Percentiles rank a stretch among this genome's conserved stretches.
Evolutionary conservation across 1,140 invertebrate species (phyloP).

Genomic region (Eumaeus atala): DNA sequence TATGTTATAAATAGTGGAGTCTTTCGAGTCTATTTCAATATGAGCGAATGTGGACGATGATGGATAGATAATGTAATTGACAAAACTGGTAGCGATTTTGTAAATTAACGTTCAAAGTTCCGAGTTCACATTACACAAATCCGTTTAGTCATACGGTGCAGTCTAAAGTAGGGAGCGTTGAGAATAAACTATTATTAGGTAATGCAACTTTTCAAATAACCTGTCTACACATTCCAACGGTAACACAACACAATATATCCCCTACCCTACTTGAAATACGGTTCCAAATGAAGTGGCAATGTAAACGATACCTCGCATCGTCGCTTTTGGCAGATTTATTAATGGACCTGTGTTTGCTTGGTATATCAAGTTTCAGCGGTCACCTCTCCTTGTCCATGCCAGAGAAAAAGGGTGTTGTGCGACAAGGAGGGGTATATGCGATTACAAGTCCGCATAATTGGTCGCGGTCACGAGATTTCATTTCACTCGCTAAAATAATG

Average conservation of each 20-base stretch:
- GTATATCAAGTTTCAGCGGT: slow-evolving; percentile 8
- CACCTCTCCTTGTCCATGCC: background rate
- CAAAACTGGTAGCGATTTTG: too few species aligned
- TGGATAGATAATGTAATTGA: too few species aligned
- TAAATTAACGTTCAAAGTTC: too few species aligned
- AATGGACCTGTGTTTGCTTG: slow-evolving; percentile 27
- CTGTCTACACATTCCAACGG: background rate
- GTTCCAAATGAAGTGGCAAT: background rate
- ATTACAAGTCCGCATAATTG: slow-evolving; percentile 7
- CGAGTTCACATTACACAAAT: too few species aligned
- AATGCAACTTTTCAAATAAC: slow-evolving; percentile 6
- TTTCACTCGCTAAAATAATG: slow-evolving; percentile 7
- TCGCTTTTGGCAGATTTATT: slow-evolving; percentile 31
- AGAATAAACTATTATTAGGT: background rate
- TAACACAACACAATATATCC: background rate
- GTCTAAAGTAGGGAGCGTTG: too few species aligned
- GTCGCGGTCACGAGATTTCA: slow-evolving; percentile 4
- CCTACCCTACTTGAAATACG: background rate
- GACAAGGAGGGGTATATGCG: background rate
- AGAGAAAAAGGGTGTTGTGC: background rate
- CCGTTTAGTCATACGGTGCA: too few species aligned
- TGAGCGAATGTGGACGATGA: too few species aligned
- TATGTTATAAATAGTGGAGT: too few species aligned
- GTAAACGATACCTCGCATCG: slow-evolving; percentile 13
- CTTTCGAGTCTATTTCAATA: too few species aligned